These are phyloP conservation scores for Smittia aterrima DNA, from an alignment of 2,888 invertebrate species.

Conservation along the genomic window DNA sequence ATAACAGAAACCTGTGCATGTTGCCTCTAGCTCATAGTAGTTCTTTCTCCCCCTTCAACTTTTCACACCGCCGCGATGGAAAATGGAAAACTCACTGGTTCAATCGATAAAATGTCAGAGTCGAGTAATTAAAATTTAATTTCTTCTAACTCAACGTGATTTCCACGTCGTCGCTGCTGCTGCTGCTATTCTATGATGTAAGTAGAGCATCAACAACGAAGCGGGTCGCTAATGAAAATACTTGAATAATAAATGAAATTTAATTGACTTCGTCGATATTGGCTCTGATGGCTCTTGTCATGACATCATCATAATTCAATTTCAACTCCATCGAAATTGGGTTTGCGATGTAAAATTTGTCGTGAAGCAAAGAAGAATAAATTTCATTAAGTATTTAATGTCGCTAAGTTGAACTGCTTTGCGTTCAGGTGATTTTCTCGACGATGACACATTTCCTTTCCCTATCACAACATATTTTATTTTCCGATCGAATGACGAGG, in stretches of 20 bases:
- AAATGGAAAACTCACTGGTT: background rate
- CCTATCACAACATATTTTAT: constrained; percentile 10
- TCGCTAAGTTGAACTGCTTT: background rate
- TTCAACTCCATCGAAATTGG: background rate
- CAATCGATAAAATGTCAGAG: background rate
- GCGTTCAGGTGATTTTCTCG: background rate
- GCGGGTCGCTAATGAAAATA: constrained; percentile 22
- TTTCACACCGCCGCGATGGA: background rate
- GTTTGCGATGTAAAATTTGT: background rate
- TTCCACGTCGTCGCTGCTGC: background rate
- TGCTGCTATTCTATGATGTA: no score
- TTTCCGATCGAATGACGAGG: background rate
- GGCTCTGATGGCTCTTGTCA: constrained; percentile 1
- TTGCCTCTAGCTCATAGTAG: no score
- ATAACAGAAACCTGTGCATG: no score
- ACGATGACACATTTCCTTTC: constrained; percentile 15
- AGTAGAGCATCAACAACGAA: background rate
- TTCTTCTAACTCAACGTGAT: background rate
- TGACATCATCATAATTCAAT: constrained; percentile 7
- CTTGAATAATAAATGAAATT: constrained; percentile 34
- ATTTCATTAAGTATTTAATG: constrained; percentile 3
- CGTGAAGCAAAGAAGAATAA: background rate
- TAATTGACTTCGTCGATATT: constrained; percentile 25
- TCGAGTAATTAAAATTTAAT: background rate
- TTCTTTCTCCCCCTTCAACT: no score